Evolutionary conservation across 1,140 invertebrate genomes (phyloP).

Genomic region (Platyura marginata): DNA sequence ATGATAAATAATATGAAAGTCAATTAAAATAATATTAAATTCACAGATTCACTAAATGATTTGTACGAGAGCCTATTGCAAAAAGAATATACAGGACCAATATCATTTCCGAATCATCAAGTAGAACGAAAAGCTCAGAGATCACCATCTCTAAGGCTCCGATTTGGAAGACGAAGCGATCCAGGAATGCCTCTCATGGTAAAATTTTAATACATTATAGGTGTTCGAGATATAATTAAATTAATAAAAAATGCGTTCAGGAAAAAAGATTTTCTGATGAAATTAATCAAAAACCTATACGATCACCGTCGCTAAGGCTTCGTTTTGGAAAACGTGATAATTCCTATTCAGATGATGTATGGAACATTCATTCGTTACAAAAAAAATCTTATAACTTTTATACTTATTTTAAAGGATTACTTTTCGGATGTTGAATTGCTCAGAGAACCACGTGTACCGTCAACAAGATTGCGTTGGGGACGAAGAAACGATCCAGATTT

Average conservation of each 20-base stretch:
- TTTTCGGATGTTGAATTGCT: slow-evolving; percentile 10
- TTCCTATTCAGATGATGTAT: slow-evolving; percentile 26
- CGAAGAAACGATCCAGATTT: not conserved
- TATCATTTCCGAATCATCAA: slow-evolving; percentile 31
- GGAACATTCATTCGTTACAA: too few relatives aligned
- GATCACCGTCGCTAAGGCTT: slow-evolving; percentile 38
- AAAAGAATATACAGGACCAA: slow-evolving; percentile 19
- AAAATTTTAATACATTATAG: slow-evolving; percentile 8
- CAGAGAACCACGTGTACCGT: not conserved
- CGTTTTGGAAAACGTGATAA: slow-evolving; percentile 42
- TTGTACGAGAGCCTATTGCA: slow-evolving; percentile 21
- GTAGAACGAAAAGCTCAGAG: slow-evolving; percentile 50
- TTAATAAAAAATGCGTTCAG: not conserved
- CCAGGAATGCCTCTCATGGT: slow-evolving; percentile 28
- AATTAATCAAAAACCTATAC: slow-evolving; percentile 28
- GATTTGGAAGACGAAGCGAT: slow-evolving; percentile 51
- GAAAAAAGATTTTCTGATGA: slow-evolving; percentile 23
- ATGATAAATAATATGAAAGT: too few relatives aligned
- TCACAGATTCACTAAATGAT: slow-evolving; percentile 6
- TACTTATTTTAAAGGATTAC: not conserved
- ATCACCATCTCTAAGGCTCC: slow-evolving; percentile 43
- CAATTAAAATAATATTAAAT: not conserved
- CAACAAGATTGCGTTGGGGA: slow-evolving; percentile 1
- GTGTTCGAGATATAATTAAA: not conserved
- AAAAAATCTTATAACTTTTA: too few relatives aligned